Evolutionary conservation across 2,888 invertebrate genomes (phyloP).

Genomic region (Chaetogeoica ovagalla): DNA sequence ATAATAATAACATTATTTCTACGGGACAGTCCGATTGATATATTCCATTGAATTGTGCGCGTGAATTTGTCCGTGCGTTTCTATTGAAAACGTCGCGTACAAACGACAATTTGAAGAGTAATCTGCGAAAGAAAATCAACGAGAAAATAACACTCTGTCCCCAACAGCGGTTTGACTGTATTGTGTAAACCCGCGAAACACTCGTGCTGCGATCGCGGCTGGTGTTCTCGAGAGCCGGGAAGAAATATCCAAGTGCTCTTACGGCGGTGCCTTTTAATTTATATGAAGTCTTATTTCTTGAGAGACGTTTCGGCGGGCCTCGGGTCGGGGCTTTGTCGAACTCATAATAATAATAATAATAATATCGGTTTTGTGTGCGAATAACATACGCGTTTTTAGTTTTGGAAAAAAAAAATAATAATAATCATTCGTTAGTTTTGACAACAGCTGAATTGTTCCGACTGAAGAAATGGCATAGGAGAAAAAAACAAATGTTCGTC

Average conservation of each 20-base stretch:
- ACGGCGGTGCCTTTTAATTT: constrained; percentile 1
- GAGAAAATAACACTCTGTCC: constrained; percentile 2
- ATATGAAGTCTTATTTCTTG: not conserved
- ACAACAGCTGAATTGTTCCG: too few species aligned
- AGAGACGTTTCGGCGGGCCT: not conserved
- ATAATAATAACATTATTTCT: too few species aligned
- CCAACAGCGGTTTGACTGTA: not conserved
- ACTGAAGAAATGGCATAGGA: too few species aligned
- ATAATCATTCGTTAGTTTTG: too few species aligned
- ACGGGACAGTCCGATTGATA: too few species aligned
- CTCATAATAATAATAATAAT: too few species aligned
- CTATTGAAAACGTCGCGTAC: not conserved
- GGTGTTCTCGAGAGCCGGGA: not conserved
- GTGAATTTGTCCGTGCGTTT: not conserved
- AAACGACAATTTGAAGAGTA: not conserved
- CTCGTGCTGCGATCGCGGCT: not conserved
- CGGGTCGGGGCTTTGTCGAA: too few species aligned
- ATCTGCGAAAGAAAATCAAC: not conserved
- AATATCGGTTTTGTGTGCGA: too few species aligned
- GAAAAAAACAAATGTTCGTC: too few species aligned
- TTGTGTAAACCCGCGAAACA: not conserved
- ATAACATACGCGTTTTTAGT: too few species aligned
- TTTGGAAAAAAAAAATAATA: too few species aligned
- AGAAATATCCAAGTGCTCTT: not conserved
- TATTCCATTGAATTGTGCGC: too few species aligned